Evolutionary conservation across 2,888 invertebrate genomes (phyloP), one percentile per base, ranked within the genome.

Genomic region (Trachelus iudaicus): DNA sequence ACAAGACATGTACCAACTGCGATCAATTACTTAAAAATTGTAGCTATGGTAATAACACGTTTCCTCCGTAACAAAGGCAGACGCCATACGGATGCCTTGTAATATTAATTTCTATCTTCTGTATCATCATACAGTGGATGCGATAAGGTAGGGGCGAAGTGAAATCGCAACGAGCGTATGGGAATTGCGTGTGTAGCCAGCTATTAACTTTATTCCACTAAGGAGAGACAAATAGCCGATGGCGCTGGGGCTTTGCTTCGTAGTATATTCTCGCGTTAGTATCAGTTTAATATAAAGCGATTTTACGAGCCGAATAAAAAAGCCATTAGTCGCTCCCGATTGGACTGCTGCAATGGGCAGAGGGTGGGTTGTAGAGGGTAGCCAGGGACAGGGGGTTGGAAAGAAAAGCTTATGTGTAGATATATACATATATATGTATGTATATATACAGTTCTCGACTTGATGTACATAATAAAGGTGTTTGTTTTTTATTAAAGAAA

Each of bases 291-390:
- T 87, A 87, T 86, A 85, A 87, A 87, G 85, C 85, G 85, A 88
- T 88, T 88, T 87, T 86, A 86, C 85, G 84, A 86, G 84, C 79
- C 80, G 84, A 87, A 86, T 86, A 86, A 85, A 88, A 87, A 88
- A 83, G 83, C 85, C 85, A 87, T 88, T 87, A 87, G 87, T 85
- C 83, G 81, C 77, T 78, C 83, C 82, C 83, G 83, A 84, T 85
- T 81, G 83, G 79, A 81, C 81, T 69, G 73, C 69, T 79, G 77
- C 77, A 34, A 3, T 30, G 71, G 74, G 71, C 30, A 33, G 71
- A 13, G 69, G 15, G 71, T 31, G 33, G 71, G 13, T 30, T 23
- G 11, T 34, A 34, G 23, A 34, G 74, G 74, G 74, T n/a, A 34
- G 35, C 30, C 13, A 73, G 4, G 23, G 74, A 56, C 9, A 23